Base-by-base conservation (phyloP, 2,113 vertebrate species). In the Nematolebias whitei region DNA sequence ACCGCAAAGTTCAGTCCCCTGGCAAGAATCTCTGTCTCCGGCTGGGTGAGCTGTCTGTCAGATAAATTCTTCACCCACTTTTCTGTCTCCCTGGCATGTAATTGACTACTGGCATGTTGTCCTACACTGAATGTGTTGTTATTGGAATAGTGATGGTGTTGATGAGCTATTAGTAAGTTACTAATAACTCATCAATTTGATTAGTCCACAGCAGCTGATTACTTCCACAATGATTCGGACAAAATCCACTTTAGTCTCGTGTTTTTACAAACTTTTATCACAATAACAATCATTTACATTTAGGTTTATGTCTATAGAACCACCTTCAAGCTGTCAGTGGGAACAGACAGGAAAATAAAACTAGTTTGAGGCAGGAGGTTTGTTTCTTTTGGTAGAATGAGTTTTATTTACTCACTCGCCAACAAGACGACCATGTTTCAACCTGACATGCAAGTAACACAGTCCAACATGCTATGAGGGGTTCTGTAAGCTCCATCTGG, bases 331-430 rank as follows among this genome's bases (percentile, higher is more conserved):
- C 87, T 70, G 64, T 41, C 9, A 29, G 26, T 8, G 9, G 5
- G 72, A 75, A 58, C 78, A 60, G 58, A 88, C 86, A 79, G 58
- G 84, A 81, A 78, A 69, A 85, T 84, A 76, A 52, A 85, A 47
- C 83, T 83, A 82, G 87, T 69, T 79, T 72, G 79, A 91, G 90
- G 89, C 90, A 90, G 87, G 75, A 71, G 68, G 54, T 75, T 81
- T 80, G 72, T 73, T 78, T 85, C 65, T 81, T 89, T 90, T 91
- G 84, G 85, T 83, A 88, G 80, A 56, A 79, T 82, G 71, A 68
- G 66, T 69, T 75, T 63, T 51, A 65, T 55, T 73, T 53, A 67
- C 50, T 73, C 57, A 66, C 72, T 82, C 68, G n/a, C n/a, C n/a
- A n/a, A 80, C 82, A 87, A 63, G 61, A 13, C 59, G 50, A 76